Base-by-base conservation (phyloP, 1,140 invertebrate genomes). In the Caenorhabditis briggsae region DNA sequence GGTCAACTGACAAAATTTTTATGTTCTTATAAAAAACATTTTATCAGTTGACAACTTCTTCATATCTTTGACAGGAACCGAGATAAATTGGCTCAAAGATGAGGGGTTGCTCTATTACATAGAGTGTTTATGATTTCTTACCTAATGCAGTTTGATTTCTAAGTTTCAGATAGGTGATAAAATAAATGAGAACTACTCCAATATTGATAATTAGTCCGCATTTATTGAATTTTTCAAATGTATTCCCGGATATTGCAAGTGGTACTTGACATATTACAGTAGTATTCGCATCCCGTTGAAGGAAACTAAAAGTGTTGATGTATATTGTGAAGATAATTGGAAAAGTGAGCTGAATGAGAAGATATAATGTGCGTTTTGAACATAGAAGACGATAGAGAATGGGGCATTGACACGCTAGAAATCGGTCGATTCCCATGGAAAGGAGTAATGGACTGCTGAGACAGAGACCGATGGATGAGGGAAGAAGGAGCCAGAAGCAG, bases 401-500 rank as follows among this genome's bases (percentile, higher is more conserved):
- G 2, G 70, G 70, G 14, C n/a, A 53, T n/a, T 78, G 70, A 53
- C 70, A 78, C 6, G 70, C 70, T 25, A 78, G 12, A 11, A 78
- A 53, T 50, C 70, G 33, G 23, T 78, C 70, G n/a, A 78, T 50
- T 53, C 70, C 70, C 70, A 78, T 25, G 9, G 70, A 78, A 7
- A 78, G 23, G 11, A 78, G 70, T 9, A 78, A 46, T 12, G 70
- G 70, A 18, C 46, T 46, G 50, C 70, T 78, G 33, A 33, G 33
- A 33, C 33, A 33, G 33, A 33, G 33, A 33, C 33, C 33, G 33
- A 33, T 33, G 33, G 33, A 33, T 33, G 33, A 33, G 33, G 33
- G 33, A 3, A 33, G 33, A 33, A 33, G 33, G 33, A 33, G 33
- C 33, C 33, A 33, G 33, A 33, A 33, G 3, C 33, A 33, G 33